Evolutionary conservation across 92 coral and sea anemone species (phyloP).

Genomic region (Porites evermanni): DNA sequence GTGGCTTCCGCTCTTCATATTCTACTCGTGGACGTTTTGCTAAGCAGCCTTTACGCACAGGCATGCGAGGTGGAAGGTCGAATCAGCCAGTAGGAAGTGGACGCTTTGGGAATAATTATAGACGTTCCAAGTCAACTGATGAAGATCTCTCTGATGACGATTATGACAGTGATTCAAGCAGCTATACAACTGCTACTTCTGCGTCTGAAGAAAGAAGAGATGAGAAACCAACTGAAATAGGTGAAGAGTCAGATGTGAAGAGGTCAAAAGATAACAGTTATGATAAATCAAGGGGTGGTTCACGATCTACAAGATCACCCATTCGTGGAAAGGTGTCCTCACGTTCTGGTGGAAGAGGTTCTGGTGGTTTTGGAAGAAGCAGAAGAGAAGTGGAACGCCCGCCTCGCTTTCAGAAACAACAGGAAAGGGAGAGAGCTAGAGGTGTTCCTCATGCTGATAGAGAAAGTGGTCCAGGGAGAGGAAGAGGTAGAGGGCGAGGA

Average conservation of each 20-base stretch:
- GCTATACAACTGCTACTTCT: constrained; percentile 93
- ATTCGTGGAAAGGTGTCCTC: constrained; percentile 50
- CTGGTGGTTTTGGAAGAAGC: constrained; percentile 71
- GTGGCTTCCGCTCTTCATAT: constrained; percentile 45
- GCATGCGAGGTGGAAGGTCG: constrained; percentile 72
- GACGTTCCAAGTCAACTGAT: constrained; percentile 69
- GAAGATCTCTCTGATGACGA: constrained; percentile 82
- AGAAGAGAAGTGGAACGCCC: constrained; percentile 90
- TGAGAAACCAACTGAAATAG: constrained; percentile 31
- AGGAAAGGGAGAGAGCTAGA: constrained; percentile 83
- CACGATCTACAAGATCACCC: constrained; percentile 58
- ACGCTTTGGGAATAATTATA: constrained; percentile 64
- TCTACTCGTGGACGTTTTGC: constrained; percentile 79
- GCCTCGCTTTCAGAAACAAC: constrained; percentile 97
- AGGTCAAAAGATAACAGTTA: constrained; percentile 58
- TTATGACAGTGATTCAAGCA: constrained; percentile 79
- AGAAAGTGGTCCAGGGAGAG: constrained; percentile 72
- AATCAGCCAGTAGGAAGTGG: constrained; percentile 87
- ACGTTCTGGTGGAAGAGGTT: constrained; percentile 57
- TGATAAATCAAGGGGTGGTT: constrained; percentile 36
- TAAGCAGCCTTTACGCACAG: constrained; percentile 67
- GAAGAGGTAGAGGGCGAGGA: constrained; percentile 78
- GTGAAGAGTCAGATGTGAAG: constrained; percentile 40
- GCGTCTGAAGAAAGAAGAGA: constrained; percentile 90
- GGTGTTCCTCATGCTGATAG: constrained; percentile 68